Evolutionary conservation across 2,797 vertebrate species (phyloP).

Genomic region (Sitta carolinensis): DNA sequence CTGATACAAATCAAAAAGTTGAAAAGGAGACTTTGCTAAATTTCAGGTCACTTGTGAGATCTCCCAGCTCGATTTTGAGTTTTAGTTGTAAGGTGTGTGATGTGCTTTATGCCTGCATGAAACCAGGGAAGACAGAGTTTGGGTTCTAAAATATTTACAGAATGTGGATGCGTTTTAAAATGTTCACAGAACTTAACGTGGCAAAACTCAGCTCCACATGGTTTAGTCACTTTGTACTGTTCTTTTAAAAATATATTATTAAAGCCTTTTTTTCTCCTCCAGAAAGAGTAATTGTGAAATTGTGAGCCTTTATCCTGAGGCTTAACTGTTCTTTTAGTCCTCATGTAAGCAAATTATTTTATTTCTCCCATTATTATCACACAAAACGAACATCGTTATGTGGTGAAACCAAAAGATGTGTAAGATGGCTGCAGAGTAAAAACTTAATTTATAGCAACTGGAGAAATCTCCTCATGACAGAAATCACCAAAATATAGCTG

Average conservation of each 20-base stretch:
- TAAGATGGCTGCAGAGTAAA: neutral
- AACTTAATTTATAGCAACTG: neutral
- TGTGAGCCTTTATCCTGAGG: neutral
- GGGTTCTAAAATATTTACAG: neutral
- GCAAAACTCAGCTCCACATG: neutral
- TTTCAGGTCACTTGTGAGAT: neutral
- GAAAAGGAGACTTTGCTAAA: neutral
- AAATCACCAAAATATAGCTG: neutral
- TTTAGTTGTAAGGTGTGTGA: neutral
- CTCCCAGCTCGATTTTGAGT: neutral
- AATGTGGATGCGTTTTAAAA: neutral
- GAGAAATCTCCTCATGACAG: neutral
- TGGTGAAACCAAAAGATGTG: neutral
- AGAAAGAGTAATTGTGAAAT: neutral
- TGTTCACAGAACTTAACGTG: neutral
- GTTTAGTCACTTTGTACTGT: neutral
- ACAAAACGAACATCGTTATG: fast-evolving
- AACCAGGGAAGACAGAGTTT: neutral
- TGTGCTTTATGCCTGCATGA: neutral
- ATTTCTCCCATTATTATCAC: neutral
- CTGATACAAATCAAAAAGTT: neutral
- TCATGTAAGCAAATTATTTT: neutral
- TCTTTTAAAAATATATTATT: neutral
- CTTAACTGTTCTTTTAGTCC: neutral
- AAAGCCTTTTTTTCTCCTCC: fast-evolving